Conservation (phyloP, 2,113 vertebrate genomes). For the Heterotis niloticus region DNA sequence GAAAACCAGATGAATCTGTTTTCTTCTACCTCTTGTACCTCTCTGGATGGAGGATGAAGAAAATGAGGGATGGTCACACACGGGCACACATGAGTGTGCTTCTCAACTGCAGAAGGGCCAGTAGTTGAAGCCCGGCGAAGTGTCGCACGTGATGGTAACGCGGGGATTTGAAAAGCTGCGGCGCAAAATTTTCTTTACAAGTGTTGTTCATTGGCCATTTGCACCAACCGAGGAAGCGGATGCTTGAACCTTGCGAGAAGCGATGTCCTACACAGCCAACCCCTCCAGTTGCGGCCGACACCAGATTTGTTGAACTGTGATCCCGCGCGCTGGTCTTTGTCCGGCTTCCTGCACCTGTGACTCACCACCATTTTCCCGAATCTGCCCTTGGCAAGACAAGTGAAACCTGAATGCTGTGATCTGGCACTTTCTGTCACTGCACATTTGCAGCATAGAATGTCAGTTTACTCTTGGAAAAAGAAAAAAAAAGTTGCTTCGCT, state of each 20-base stretch:
- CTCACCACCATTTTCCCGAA: slow-evolving; percentile 33
- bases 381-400: slow-evolving; percentile 28
- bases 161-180: neutral
- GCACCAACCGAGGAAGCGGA: slow-evolving; percentile 26
- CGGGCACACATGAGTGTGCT: too few species aligned
- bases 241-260: slow-evolving; percentile 28
- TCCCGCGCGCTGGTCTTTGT: slow-evolving; percentile 37
- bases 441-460: neutral
- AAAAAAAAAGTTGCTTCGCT: neutral
- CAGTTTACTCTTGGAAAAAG: neutral
- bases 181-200: neutral
- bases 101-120: neutral
- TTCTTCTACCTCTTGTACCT: too few species aligned
- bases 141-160: neutral
- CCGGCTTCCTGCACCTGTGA: slow-evolving; percentile 31
- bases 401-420: neutral
- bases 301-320: slow-evolving; percentile 34
- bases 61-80: slow-evolving; percentile 15
- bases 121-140: neutral
- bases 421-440: neutral
- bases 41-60: too few species aligned
- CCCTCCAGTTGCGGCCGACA: neutral
- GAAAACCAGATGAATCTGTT: neutral
- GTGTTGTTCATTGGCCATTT: neutral
- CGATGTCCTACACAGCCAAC: neutral